Conservation (phyloP, 2,797 vertebrate species). For the Dendrocincla tyrannina region DNA sequence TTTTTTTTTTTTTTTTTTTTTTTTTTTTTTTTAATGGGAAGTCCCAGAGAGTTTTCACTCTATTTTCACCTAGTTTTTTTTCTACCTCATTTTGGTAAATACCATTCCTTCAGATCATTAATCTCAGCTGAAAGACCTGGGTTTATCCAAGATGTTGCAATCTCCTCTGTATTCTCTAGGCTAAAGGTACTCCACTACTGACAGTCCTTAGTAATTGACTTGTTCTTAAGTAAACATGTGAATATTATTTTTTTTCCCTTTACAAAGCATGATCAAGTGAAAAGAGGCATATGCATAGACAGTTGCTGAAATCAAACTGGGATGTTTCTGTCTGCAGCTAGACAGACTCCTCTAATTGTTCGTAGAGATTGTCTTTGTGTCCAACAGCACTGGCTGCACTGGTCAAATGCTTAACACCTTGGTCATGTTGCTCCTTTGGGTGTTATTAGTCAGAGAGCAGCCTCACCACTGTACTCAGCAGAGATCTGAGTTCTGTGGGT, state of each 20-base stretch:
- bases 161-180: neutral
- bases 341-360: neutral
- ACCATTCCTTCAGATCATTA: neutral
- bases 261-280: neutral
- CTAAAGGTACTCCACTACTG: neutral
- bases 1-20: neutral
- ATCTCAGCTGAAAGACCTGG: neutral
- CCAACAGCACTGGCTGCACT: neutral
- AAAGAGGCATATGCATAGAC: neutral
- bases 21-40: neutral
- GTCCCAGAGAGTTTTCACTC: neutral
- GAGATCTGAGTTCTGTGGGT: neutral
- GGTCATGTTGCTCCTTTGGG: neutral
- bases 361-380: neutral
- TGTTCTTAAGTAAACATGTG: neutral
- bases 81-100: neutral
- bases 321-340: neutral
- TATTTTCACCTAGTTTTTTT: neutral
- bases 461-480: neutral
- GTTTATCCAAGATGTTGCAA: conserved; percentile 38
- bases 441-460: neutral
- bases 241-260: neutral
- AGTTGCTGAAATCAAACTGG: neutral
- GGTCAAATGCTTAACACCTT: neutral
- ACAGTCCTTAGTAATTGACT: neutral